Base-by-base conservation (phyloP, 2,797 vertebrate species). In the Basileuterus tristriatus region DNA sequence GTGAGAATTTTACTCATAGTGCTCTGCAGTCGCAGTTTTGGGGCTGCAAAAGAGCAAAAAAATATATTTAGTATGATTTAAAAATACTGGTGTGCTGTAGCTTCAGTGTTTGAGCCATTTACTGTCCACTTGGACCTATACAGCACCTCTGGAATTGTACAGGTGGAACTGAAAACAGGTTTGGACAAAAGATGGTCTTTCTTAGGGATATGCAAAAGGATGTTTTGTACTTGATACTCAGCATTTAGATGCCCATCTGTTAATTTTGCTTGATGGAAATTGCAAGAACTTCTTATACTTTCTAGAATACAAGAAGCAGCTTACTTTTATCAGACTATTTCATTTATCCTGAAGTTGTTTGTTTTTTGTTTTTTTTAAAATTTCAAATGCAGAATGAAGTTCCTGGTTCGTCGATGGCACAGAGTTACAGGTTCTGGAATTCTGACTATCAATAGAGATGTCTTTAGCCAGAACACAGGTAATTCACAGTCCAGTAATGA, bases 341-440 rank as follows among this genome's bases (percentile, higher is more conserved):
- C 2, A 16, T 75, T 94, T 95, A 59, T 81, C 19, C 91, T 94
- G 63, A 92, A 90, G 12, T 12, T 30, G 12, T 41, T 71, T n/a
- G 6, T 2, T 59, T 44, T 60, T 41, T 30, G 9, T 1, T 12
- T 26, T 20, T 4, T 56, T 75, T 49, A 47, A 8, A 7, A 47
- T 95, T 95, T 94, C 29, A 77, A 94, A 91, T 94, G 58, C 95
- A 99, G 99, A 95, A 99, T 99, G 99, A 99, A 98, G 96, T 99
- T 99, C 96, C 98, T 99, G 58, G 99, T 99, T 87, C 99, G 97
- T 87, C 98, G 99, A 17, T 99, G 99, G 99, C 98, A 99, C 83
- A 98, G 98, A 94, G 98, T 98, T 22, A 98, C 99, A 1, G 98
- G 98, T 89, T 98, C 98, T 93, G 97, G 96, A 88, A 78, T 98